Conservation (phyloP, 2,797 vertebrate genomes). For the Semotilus atromaculatus region DNA sequence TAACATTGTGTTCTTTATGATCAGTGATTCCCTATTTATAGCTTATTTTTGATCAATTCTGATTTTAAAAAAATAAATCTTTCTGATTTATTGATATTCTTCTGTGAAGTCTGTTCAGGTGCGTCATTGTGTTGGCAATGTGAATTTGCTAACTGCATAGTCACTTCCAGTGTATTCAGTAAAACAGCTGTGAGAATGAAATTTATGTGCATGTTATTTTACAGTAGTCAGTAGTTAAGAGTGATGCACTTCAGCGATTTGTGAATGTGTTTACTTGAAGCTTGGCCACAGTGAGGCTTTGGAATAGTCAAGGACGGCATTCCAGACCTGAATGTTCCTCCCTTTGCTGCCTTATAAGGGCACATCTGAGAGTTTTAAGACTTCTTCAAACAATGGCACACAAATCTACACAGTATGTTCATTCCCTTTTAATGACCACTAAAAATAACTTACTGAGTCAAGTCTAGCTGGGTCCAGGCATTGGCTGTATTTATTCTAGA, state of each 20-base stretch:
- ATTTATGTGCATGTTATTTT: constrained; percentile 26
- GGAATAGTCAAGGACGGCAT: constrained; percentile 48
- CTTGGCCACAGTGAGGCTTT: constrained; percentile 25
- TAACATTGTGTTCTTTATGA: constrained; percentile 39
- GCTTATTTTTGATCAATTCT: neutral
- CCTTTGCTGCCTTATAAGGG: constrained; percentile 64
- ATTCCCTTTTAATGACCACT: constrained; percentile 51
- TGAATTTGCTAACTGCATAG: constrained; percentile 2
- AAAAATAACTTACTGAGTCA: constrained; percentile 50
- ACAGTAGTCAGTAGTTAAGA: constrained; percentile 10
- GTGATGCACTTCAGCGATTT: constrained; percentile 12
- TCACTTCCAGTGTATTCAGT: neutral
- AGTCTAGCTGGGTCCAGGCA: neutral
- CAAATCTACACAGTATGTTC: constrained; percentile 46
- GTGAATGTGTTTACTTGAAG: constrained; percentile 32
- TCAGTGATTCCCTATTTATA: neutral
- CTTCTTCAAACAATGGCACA: constrained; percentile 59
- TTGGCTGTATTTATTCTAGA: constrained; percentile 22
- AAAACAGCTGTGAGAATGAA: neutral
- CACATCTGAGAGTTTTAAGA: constrained; percentile 58
- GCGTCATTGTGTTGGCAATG: neutral
- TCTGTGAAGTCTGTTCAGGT: neutral
- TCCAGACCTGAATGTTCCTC: constrained; percentile 56
- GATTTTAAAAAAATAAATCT: neutral
- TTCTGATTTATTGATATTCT: neutral